Percentiles rank a stretch among this genome's conserved stretches.
Evolutionary conservation across 2,113 vertebrate species (phyloP).

Genomic region (Notarius quadriscutis): DNA sequence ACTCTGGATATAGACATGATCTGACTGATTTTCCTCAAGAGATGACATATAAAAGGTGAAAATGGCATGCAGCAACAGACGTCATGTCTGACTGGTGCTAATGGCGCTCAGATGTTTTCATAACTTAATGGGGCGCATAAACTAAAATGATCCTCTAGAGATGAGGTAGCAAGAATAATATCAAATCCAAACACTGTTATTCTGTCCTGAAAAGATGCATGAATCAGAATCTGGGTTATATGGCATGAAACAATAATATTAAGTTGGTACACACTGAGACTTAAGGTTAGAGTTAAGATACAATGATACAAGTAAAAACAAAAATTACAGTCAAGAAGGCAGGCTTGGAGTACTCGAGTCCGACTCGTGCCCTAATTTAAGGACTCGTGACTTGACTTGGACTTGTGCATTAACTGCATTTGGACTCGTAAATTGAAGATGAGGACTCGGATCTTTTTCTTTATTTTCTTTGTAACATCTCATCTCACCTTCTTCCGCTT

Average conservation of each 20-base stretch:
- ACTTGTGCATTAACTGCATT: too few species aligned
- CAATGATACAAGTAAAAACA: neutral
- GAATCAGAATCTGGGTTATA: neutral
- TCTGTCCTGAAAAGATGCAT: neutral
- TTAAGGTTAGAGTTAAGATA: neutral
- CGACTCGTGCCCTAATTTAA: too few species aligned
- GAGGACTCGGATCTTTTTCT: too few species aligned
- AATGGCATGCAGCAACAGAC: neutral
- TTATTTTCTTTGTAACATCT: too few species aligned
- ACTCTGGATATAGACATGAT: neutral
- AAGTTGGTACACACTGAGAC: neutral
- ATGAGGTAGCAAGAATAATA: neutral
- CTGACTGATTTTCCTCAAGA: conserved; percentile 19
- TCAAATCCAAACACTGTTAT: too few species aligned
- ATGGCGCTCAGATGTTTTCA: neutral
- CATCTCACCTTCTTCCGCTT: too few species aligned
- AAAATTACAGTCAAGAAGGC: neutral
- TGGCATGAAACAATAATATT: neutral
- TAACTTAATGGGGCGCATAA: conserved; percentile 37
- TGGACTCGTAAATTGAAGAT: too few species aligned
- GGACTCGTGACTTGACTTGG: too few species aligned
- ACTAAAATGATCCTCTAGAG: neutral
- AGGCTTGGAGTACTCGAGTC: too few species aligned
- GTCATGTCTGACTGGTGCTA: conserved; percentile 8
- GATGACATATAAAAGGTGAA: conserved; percentile 2